Percentiles rank a stretch among this genome's conserved stretches.
These are phyloP conservation scores for Eilema depressum DNA, from an alignment of 2,888 invertebrate species.

Conservation along the genomic window DNA sequence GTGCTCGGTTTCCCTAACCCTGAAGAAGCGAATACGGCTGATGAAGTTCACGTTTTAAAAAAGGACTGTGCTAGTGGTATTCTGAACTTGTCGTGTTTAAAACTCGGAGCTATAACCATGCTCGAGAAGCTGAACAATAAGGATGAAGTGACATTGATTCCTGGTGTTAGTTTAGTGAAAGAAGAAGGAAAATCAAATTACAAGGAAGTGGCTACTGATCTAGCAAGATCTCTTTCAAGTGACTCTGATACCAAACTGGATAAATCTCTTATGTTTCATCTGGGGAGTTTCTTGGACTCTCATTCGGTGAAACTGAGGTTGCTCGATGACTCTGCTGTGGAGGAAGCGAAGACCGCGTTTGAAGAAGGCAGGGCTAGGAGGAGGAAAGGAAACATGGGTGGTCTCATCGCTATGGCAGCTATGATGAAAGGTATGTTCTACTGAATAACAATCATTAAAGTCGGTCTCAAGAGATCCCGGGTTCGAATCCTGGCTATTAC, in stretches of 20 bases:
- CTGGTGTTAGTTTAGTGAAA: conserved; percentile 88
- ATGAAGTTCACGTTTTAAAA: conserved; percentile 54
- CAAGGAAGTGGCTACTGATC: conserved; percentile 82
- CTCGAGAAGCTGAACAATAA: conserved; percentile 66
- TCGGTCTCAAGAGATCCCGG: neutral
- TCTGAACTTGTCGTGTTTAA: conserved; percentile 66
- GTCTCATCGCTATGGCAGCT: conserved; percentile 85
- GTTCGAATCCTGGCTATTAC: too few species aligned
- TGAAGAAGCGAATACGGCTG: conserved; percentile 54
- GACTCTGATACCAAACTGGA: conserved; percentile 91
- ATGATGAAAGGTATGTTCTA: conserved; percentile 87
- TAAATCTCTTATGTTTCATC: conserved; percentile 89
- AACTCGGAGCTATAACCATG: conserved; percentile 66
- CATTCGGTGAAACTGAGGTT: conserved; percentile 90
- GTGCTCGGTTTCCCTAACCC: conserved; percentile 62
- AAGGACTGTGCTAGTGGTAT: conserved; percentile 69
- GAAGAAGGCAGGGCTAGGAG: conserved; percentile 77
- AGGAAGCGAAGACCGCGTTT: conserved; percentile 81
- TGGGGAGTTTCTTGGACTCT: conserved; percentile 89
- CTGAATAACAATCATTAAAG: neutral
- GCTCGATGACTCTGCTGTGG: conserved; percentile 87
- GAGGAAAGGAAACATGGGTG: conserved; percentile 80
- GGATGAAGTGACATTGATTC: conserved; percentile 63
- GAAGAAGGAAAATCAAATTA: conserved; percentile 88
- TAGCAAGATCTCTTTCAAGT: conserved; percentile 90